These are phyloP conservation scores for Prosapia bicincta DNA, from an alignment of 2,888 invertebrate genomes.

Conservation along the genomic window DNA sequence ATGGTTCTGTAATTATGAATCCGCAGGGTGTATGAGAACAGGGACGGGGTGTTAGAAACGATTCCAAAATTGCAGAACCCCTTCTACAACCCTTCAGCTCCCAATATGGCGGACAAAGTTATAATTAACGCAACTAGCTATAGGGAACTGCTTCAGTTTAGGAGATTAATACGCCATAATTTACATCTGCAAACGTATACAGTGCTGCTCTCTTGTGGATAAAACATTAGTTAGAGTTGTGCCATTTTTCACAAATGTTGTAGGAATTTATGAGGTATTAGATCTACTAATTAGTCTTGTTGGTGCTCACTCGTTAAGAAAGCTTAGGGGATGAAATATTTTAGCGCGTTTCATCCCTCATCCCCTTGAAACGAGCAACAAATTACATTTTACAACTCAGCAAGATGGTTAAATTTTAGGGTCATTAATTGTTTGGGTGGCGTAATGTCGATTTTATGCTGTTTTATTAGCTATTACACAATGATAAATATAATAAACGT, in stretches of 20 bases:
- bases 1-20: slow-evolving; percentile 31
- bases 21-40: slow-evolving; percentile 17
- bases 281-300: slow-evolving; percentile 28
- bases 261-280: slow-evolving; percentile 29
- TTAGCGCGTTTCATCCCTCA: slow-evolving; percentile 27
- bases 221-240: neutral
- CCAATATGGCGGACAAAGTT: slow-evolving; percentile 32
- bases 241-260: slow-evolving; percentile 33
- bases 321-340: slow-evolving; percentile 21
- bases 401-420: neutral
- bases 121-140: slow-evolving; percentile 33
- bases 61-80: slow-evolving; percentile 25
- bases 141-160: slow-evolving; percentile 23
- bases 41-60: slow-evolving; percentile 13
- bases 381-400: neutral
- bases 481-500: too few relatives aligned
- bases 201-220: slow-evolving; percentile 9
- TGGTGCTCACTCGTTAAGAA: slow-evolving; percentile 21
- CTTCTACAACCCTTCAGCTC: slow-evolving; percentile 29
- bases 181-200: slow-evolving; percentile 34
- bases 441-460: too few relatives aligned
- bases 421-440: neutral
- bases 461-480: too few relatives aligned
- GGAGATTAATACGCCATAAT: slow-evolving; percentile 38
- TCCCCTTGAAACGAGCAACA: slow-evolving; percentile 3